Evolutionary conservation across 2,797 vertebrate species (phyloP).

Genomic region (Poliocrania exsul): DNA sequence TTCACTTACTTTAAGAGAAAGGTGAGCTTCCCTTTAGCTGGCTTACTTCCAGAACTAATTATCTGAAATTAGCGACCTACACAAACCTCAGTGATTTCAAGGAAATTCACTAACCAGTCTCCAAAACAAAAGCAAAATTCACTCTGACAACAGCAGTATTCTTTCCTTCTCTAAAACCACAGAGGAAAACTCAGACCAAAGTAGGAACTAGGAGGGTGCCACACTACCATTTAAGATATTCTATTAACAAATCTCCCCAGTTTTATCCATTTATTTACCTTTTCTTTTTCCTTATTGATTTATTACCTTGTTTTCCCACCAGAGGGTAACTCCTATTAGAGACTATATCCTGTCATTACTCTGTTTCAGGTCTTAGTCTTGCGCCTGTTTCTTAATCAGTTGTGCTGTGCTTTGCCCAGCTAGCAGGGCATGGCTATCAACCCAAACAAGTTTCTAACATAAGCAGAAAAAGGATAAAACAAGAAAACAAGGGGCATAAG

Average conservation of each 20-base stretch:
- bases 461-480: background rate
- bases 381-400: background rate
- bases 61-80: slow-evolving; percentile 39
- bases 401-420: background rate
- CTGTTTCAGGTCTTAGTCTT: background rate
- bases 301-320: background rate
- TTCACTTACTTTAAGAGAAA: background rate
- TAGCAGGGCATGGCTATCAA: background rate
- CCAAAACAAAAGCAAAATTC: background rate
- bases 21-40: background rate
- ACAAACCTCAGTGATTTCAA: slow-evolving; percentile 35
- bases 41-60: slow-evolving; percentile 53
- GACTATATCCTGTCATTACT: background rate
- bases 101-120: background rate
- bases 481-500: background rate
- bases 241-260: background rate
- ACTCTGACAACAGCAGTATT: background rate
- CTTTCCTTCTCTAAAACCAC: background rate
- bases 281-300: background rate
- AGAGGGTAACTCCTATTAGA: background rate
- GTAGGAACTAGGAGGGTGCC: background rate
- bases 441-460: background rate
- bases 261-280: background rate
- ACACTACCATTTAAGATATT: background rate
- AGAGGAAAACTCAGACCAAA: background rate